Base-by-base conservation (phyloP, 1,140 invertebrate species). In the Drosophila sechellia region DNA sequence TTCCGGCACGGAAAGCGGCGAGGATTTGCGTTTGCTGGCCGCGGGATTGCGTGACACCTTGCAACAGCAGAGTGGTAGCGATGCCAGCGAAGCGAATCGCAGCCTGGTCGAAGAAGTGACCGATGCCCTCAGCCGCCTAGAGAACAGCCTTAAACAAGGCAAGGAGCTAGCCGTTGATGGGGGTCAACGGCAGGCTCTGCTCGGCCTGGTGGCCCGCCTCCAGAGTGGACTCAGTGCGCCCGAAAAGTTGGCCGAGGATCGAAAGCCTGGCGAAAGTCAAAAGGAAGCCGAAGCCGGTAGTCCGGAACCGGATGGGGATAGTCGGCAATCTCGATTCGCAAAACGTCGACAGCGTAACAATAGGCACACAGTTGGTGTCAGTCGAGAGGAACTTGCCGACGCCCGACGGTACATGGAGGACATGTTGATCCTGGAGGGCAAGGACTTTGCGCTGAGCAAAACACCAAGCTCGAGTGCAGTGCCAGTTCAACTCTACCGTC, bases 301-400 rank as follows among this genome's bases (percentile, higher is more conserved):
- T 54, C 39, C 59, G 3, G 81, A 85, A 10, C 39, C 43, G 12
- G 61, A 46, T 11, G 12, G n/a, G 4, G 66, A 75, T 10, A 77
- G 87, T 3, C 79, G 81, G 61, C 68, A 83, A 25, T 72, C 86
- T 49, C 87, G 93, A 8, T 93, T 93, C 52, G 91, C 90, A 3
- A 92, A 91, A 57, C 77, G 93, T 2, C 92, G 93, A 22, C 93
- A 90, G 59, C 93, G 94, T 37, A 93, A 93, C 34, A 94, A 94
- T 35, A 93, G 96, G 3, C 96, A 97, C 81, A 97, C 96, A 0
- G 96, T 97, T 4, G 96, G 96, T 15, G 96, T 97, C 1, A 96
- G 95, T 4, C 93, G 94, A 1, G 96, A 97, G 85, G 96, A 97
- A 77, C 91, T 97, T 25, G 96, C 95, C 1, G 94, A 95, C 68